phyloP scores from a whole-genome alignment of 2,113 vertebrate species.

The Pelecanoides urinatrix region DNA sequence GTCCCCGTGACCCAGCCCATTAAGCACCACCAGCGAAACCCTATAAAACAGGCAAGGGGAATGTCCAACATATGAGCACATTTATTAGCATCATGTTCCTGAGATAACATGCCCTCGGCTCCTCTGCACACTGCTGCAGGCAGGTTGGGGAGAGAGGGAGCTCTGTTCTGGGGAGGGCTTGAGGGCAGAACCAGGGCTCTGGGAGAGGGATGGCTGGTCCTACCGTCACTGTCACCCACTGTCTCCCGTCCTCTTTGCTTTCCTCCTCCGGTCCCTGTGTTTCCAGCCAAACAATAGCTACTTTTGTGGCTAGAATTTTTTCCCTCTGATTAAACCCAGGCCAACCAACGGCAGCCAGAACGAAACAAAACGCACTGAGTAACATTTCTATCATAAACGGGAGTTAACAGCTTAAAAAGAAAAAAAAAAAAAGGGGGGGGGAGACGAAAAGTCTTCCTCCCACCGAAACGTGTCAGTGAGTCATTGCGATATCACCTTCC shows the following conservation, averaged over 20 bases:
- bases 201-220: not conserved
- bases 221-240: not conserved
- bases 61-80: slow-evolving; percentile 59
- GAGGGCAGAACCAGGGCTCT: not conserved
- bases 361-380: not conserved
- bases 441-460: not conserved
- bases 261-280: not conserved
- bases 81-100: slow-evolving; percentile 51
- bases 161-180: not conserved
- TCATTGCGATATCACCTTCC: not conserved
- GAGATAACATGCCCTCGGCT: not conserved
- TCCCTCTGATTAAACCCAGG: slow-evolving; percentile 6
- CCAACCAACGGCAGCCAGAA: not conserved
- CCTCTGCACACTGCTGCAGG: not conserved
- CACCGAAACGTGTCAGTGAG: not conserved
- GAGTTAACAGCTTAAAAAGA: not conserved
- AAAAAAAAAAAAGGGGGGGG: not conserved
- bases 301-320: not conserved
- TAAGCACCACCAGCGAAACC: slow-evolving; percentile 44
- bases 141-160: not conserved
- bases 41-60: slow-evolving; percentile 58
- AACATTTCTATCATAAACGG: not conserved
- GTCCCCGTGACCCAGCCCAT: slow-evolving; percentile 49
- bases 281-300: not conserved
- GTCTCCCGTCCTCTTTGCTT: not conserved